Evolutionary conservation across 2,113 vertebrate species (phyloP).

Genomic region (Anolis carolinensis): DNA sequence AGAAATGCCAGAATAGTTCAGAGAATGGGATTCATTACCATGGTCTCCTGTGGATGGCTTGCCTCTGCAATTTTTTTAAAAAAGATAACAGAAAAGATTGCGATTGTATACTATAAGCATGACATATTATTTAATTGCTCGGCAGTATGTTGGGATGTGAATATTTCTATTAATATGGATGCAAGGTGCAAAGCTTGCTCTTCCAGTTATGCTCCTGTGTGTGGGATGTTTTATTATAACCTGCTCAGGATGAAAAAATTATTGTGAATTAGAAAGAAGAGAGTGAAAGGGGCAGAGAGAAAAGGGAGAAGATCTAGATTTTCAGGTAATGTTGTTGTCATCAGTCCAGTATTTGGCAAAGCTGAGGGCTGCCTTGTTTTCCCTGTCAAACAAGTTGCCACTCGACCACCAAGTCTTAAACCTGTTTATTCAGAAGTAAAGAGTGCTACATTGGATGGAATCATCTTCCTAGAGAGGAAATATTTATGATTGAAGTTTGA

Average conservation of each 20-base stretch:
- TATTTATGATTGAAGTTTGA: not conserved
- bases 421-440: not conserved
- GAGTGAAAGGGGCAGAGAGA: not conserved
- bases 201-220: not conserved
- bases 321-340: not conserved
- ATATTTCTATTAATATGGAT: not conserved
- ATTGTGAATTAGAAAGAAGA: not conserved
- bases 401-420: not conserved
- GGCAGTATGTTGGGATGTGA: not conserved
- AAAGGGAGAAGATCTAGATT: not conserved
- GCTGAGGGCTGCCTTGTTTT: too few relatives aligned
- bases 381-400: not conserved
- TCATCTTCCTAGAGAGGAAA: not conserved
- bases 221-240: not conserved
- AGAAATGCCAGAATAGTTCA: slow-evolving; percentile 7
- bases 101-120: not conserved
- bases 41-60: not conserved
- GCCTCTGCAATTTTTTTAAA: not conserved
- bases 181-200: not conserved
- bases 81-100: not conserved
- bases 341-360: not conserved
- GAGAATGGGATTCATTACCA: not conserved
- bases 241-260: not conserved
- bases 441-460: not conserved
- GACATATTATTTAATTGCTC: not conserved